Base-by-base conservation (phyloP, 2,888 invertebrate species). In the Metallyticus violacea region DNA sequence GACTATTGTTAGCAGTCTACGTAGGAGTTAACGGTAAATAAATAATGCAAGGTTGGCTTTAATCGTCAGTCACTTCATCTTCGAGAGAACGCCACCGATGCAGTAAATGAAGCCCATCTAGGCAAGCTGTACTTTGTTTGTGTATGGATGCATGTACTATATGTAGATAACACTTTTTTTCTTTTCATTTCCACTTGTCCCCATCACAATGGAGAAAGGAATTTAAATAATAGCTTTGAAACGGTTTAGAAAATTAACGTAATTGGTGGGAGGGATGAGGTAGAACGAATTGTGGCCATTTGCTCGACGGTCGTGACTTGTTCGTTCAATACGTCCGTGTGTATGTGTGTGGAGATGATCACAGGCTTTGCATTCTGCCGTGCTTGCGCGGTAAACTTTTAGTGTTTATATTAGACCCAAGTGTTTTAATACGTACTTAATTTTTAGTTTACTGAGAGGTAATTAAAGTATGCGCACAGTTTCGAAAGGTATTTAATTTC, bases 121-220 rank as follows among this genome's bases (percentile, higher is more conserved):
- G 9, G 22, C 2, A 62, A 15, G 40, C 27, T 79, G 27, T 79
- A 27, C 79, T 22, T 22, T 79, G 27, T n/a, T 27, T 27, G 27
- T 79, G n/a, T 79, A n/a, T 79, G 81, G 26, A 6, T 40, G 81
- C 25, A 25, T 81, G 81, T 81, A 28, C 7, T 15, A 25, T 79
- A 25, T 27, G 27, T 79, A 27, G 79, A 22, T 79, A 79, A 25
- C 25, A 22, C 29, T 85, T 79, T 40, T 30, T 79, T 85, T 90
- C 89, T 90, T 90, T 90, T 91, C 91, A 91, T 91, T 90, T 90
- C 91, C 90, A 90, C 91, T 91, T 91, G 90, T 89, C 27, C 89
- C 89, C 89, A 89, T 90, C 90, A 91, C 91, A 91, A 91, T 91
- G 90, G 91, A 90, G 91, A 91, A 90, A 90, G 91, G 91, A 91